phyloP scores from a whole-genome alignment of 2,797 vertebrate genomes.

The Synanceia verrucosa region DNA sequence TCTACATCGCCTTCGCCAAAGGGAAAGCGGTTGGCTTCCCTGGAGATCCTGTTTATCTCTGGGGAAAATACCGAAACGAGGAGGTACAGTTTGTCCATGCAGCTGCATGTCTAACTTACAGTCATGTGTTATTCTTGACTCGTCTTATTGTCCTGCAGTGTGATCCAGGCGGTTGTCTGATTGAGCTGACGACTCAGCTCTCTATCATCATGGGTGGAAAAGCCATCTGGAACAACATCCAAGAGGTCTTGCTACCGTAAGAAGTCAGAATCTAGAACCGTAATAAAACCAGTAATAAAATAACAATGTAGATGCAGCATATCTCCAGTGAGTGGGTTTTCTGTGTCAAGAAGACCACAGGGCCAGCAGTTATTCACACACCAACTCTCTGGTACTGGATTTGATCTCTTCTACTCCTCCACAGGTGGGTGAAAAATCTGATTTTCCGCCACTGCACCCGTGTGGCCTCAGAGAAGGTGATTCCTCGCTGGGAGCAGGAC shows the following conservation, averaged over 20 bases:
- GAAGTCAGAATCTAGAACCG: slow-evolving; percentile 55
- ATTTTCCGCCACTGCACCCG: slow-evolving; percentile 82
- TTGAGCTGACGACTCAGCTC: slow-evolving; percentile 94
- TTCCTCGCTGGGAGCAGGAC: slow-evolving; percentile 95
- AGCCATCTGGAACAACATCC: slow-evolving; percentile 96
- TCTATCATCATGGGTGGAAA: slow-evolving; percentile 95
- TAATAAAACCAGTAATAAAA: too few species aligned
- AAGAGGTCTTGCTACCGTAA: slow-evolving; percentile 95
- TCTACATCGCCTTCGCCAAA: slow-evolving; percentile 96
- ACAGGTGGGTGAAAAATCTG: slow-evolving; percentile 92
- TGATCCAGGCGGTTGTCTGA: slow-evolving; percentile 93
- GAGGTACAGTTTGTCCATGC: slow-evolving; percentile 79
- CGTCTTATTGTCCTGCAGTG: slow-evolving; percentile 79
- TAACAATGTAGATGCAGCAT: neutral
- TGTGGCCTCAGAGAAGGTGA: slow-evolving; percentile 75
- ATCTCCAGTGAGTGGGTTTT: neutral
- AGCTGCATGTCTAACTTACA: fast-evolving
- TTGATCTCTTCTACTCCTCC: neutral
- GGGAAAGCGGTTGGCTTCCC: slow-evolving; percentile 92
- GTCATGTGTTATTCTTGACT: neutral
- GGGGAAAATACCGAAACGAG: slow-evolving; percentile 91
- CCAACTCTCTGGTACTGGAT: neutral
- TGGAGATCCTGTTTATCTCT: slow-evolving; percentile 88
- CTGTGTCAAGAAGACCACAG: neutral
- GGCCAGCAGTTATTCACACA: neutral